These are phyloP conservation scores for Daubentonia madagascariensis DNA, from an alignment of 2,113 vertebrate genomes.

Conservation along the genomic window DNA sequence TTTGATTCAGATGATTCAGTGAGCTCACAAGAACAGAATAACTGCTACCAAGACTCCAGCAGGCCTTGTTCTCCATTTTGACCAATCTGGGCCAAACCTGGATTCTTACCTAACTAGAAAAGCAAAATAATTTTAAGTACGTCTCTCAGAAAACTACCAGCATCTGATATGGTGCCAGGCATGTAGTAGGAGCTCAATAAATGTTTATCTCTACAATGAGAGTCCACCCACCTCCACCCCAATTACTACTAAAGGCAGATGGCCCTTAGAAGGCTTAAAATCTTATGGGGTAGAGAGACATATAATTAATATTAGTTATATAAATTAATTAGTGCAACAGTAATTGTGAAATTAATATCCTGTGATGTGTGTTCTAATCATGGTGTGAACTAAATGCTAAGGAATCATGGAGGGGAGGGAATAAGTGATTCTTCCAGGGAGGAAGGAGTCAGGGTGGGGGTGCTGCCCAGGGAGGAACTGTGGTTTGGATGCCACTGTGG, in stretches of 20 bases:
- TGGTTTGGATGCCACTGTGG: fast-evolving
- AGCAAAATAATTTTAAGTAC: neutral
- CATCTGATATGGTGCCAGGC: neutral
- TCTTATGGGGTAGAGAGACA: neutral
- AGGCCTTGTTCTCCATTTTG: neutral
- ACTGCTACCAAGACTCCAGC: neutral
- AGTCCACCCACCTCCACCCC: no score
- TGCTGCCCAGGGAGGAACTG: neutral
- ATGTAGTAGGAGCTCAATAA: neutral
- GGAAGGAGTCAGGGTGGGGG: no score
- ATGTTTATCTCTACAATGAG: neutral
- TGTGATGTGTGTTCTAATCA: neutral
- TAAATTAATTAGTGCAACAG: neutral
- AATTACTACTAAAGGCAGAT: neutral
- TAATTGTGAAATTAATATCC: neutral
- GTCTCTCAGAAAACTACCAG: neutral
- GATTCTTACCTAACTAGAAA: neutral
- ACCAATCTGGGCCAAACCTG: neutral
- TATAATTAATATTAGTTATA: neutral
- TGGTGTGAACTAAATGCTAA: neutral
- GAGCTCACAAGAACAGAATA: neutral
- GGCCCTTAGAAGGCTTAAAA: neutral
- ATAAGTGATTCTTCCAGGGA: neutral
- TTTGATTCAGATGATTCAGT: neutral
- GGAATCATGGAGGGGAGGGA: neutral